These are phyloP conservation scores for Sebastes diploproa DNA, from an alignment of 2,797 vertebrate species.

Conservation along the genomic window DNA sequence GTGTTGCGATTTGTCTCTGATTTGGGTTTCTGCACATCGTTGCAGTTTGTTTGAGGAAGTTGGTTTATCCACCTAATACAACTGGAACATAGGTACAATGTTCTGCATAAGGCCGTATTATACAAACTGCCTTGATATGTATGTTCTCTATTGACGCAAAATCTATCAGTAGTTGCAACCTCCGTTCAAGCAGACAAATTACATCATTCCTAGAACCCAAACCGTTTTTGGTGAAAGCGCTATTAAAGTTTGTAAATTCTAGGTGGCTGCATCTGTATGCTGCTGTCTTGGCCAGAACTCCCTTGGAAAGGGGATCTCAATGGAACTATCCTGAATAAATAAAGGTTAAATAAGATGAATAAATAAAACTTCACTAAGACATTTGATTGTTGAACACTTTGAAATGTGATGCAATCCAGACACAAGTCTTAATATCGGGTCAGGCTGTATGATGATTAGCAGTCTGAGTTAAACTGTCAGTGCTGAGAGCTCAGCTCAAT, in stretches of 20 bases:
- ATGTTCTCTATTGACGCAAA: not conserved
- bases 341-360: not conserved
- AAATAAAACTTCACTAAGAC: not conserved
- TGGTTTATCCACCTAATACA: not conserved
- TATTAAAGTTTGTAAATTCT: too few relatives aligned
- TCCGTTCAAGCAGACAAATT: not conserved
- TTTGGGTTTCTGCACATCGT: too few relatives aligned
- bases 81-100: not conserved
- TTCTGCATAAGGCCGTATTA: not conserved
- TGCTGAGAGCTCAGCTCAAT: not conserved
- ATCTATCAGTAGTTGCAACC: not conserved
- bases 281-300: not conserved
- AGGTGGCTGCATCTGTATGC: not conserved
- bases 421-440: not conserved
- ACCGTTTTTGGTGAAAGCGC: not conserved
- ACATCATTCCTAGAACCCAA: not conserved
- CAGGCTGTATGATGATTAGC: not conserved
- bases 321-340: not conserved
- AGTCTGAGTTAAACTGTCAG: not conserved
- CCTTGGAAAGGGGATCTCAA: not conserved
- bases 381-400: not conserved
- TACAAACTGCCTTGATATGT: not conserved
- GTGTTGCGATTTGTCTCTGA: too few relatives aligned
- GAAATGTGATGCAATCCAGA: not conserved
- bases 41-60: not conserved